Evolutionary conservation across 2,113 vertebrate genomes (phyloP).

Genomic region (Ameiurus melas): DNA sequence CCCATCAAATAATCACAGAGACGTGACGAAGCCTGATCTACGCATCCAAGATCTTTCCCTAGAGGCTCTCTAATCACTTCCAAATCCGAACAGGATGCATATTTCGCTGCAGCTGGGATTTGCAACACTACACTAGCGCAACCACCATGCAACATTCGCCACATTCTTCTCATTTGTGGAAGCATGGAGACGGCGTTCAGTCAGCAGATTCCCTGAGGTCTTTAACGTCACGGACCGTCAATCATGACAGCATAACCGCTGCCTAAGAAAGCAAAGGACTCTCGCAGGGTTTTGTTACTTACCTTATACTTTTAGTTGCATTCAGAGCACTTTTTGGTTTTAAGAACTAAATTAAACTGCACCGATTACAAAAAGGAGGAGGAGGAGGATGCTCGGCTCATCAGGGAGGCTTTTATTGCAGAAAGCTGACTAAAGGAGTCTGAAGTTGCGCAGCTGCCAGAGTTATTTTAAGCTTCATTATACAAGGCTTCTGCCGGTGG

Average conservation of each 20-base stretch:
- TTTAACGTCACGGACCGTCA: neutral
- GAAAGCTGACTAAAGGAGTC: conserved; percentile 59
- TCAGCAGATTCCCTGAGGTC: neutral
- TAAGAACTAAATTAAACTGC: neutral
- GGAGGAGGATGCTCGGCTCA: neutral
- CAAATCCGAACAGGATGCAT: neutral
- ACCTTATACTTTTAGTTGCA: conserved; percentile 11
- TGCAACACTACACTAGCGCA: neutral
- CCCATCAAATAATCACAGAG: conserved; percentile 5
- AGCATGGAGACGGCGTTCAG: neutral
- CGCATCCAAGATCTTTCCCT: neutral
- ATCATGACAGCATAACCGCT: neutral
- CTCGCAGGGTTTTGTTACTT: neutral
- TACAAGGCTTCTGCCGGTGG: conserved; percentile 49
- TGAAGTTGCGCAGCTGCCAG: conserved; percentile 60
- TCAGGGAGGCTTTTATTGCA: conserved; percentile 26
- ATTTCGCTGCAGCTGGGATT: neutral
- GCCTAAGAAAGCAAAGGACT: neutral
- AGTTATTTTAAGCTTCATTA: conserved; percentile 62
- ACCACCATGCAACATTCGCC: neutral
- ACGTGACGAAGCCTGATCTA: neutral
- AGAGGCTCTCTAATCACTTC: neutral
- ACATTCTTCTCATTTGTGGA: neutral
- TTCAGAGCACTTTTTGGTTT: conserved; percentile 3
- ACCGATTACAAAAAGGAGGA: neutral